Conservation (phyloP, 2,888 invertebrate species). For the Hirudinaria manillensis region DNA sequence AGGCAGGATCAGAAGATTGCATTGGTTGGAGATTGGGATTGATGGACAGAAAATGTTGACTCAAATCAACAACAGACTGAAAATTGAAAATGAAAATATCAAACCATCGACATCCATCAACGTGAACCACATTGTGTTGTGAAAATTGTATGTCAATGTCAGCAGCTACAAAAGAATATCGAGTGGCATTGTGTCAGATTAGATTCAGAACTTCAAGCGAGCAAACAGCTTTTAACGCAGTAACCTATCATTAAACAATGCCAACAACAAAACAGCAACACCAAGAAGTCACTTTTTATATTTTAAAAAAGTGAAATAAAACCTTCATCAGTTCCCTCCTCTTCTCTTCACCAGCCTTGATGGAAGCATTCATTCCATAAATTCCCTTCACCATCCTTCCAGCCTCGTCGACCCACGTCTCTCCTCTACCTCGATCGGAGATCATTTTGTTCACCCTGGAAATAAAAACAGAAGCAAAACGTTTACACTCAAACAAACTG, state of each 20-base stretch:
- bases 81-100: neutral
- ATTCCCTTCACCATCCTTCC: constrained; percentile 17
- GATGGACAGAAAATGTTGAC: constrained; percentile 3
- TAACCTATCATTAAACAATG: too few relatives aligned
- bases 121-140: too few relatives aligned
- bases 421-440: neutral
- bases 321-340: constrained; percentile 12
- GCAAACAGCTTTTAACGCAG: too few relatives aligned
- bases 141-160: too few relatives aligned
- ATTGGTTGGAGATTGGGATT: neutral
- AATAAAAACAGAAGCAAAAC: neutral
- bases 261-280: too few relatives aligned
- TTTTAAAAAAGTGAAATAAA: neutral
- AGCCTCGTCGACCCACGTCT: constrained; percentile 2
- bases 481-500: too few relatives aligned
- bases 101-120: too few relatives aligned
- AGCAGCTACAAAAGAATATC: too few relatives aligned
- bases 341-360: constrained; percentile 5
- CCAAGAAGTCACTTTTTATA: too few relatives aligned
- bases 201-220: too few relatives aligned
- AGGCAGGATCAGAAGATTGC: neutral
- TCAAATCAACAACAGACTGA: constrained; percentile 3
- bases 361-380: constrained; percentile 6
- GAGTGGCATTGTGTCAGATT: too few relatives aligned
- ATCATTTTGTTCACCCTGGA: constrained; percentile 18